Evolutionary conservation across 2,888 invertebrate genomes (phyloP).

Genomic region (Tubiluchus corallicola): DNA sequence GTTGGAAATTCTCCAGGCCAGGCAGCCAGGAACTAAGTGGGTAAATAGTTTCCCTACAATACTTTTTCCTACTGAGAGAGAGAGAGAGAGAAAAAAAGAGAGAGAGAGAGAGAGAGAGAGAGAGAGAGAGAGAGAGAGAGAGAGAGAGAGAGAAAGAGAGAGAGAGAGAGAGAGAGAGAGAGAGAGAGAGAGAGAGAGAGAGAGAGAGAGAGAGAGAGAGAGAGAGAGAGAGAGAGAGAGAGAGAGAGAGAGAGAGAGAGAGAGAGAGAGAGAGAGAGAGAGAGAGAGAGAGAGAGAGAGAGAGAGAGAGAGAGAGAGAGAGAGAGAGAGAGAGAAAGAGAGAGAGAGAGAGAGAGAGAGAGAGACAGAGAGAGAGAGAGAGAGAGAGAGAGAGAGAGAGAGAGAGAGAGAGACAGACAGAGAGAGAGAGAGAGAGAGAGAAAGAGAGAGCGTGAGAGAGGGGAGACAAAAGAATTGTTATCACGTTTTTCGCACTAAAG

Average conservation of each 20-base stretch:
- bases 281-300: neutral
- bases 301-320: neutral
- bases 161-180: neutral
- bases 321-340: neutral
- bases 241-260: neutral
- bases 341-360: neutral
- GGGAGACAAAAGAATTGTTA: neutral
- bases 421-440: neutral
- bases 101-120: conserved; percentile 3
- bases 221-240: neutral
- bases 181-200: neutral
- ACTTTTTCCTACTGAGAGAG: neutral
- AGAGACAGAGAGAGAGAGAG: neutral
- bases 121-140: neutral
- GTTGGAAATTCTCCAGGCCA: neutral
- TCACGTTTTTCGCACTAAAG: too few relatives aligned
- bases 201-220: neutral
- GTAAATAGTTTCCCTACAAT: too few relatives aligned
- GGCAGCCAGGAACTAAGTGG: too few relatives aligned
- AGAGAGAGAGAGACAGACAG: neutral
- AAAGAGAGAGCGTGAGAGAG: neutral
- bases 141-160: neutral
- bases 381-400: neutral
- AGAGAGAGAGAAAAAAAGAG: neutral
- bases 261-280: neutral